phyloP scores from a whole-genome alignment of 2,113 vertebrate species.

The Trogon surrucura region DNA sequence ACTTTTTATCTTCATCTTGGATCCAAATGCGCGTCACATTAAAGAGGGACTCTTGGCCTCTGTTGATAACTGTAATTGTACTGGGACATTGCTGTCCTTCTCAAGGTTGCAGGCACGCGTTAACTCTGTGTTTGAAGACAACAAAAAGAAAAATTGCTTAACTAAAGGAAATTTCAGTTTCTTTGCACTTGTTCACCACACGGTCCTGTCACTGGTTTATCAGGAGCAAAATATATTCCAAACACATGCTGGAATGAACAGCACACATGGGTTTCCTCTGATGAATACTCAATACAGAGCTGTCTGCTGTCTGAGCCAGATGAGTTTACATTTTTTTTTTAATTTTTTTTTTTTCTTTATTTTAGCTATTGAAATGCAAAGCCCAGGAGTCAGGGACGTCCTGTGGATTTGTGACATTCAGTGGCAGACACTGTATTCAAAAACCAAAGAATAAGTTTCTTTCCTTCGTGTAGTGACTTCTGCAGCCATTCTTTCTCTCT shows the following conservation, averaged over 20 bases:
- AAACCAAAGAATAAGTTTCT: neutral
- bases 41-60: neutral
- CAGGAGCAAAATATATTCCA: conserved; percentile 29
- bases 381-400: neutral
- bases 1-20: neutral
- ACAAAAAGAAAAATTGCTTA: neutral
- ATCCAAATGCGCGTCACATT: neutral
- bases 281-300: conserved; percentile 23
- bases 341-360: neutral
- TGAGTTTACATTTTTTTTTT: neutral
- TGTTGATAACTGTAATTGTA: neutral
- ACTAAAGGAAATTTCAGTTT: neutral
- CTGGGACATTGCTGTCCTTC: neutral
- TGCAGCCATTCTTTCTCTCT: neutral
- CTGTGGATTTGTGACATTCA: neutral
- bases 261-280: neutral
- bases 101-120: neutral
- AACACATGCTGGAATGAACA: conserved; percentile 25
- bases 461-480: neutral
- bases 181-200: neutral
- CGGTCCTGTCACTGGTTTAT: conserved; percentile 22
- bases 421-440: neutral
- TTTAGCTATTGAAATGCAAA: neutral
- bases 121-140: neutral
- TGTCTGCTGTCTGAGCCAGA: neutral